These are phyloP conservation scores for Lissocephala sabroskyi DNA, from an alignment of 2,888 invertebrate species.

Conservation along the genomic window DNA sequence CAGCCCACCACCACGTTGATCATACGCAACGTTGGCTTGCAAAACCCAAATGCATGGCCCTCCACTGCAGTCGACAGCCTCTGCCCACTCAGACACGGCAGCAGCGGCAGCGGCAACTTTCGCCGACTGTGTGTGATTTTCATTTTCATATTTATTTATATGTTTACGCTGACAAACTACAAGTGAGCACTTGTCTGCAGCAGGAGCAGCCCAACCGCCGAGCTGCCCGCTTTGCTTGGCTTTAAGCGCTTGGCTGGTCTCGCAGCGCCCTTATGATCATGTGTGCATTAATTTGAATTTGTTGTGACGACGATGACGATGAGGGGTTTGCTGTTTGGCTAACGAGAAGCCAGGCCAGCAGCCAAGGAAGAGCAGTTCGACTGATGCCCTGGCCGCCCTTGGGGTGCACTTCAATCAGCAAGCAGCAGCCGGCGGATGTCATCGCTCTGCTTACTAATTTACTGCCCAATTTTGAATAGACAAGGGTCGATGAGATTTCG, in stretches of 20 bases:
- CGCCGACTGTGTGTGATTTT: constrained; percentile 33
- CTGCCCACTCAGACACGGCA: not conserved
- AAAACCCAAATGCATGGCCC: constrained; percentile 55
- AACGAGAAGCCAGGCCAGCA: too few species aligned
- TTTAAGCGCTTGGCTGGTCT: constrained; percentile 42
- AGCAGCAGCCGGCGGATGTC: too few species aligned
- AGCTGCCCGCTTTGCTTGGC: constrained; percentile 18
- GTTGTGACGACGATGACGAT: constrained; percentile 8
- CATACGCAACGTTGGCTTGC: constrained; percentile 60
- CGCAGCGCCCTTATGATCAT: constrained; percentile 19
- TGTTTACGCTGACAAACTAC: constrained; percentile 60
- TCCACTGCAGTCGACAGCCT: not conserved
- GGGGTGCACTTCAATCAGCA: too few species aligned
- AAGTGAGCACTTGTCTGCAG: constrained; percentile 55
- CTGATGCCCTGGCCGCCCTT: too few species aligned
- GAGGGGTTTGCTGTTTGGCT: not conserved
- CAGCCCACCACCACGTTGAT: constrained; percentile 36
- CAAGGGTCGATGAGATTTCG: too few species aligned
- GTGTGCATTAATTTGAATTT: constrained; percentile 47
- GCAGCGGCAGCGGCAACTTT: not conserved
- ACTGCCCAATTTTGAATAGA: too few species aligned
- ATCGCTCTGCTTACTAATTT: too few species aligned
- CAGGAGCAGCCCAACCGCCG: not conserved
- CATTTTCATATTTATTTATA: constrained; percentile 60
- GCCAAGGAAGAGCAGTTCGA: too few species aligned